Evolutionary conservation across 2,797 vertebrate genomes (phyloP), one percentile per base, ranked within the genome.

Genomic region (Menidia menidia): DNA sequence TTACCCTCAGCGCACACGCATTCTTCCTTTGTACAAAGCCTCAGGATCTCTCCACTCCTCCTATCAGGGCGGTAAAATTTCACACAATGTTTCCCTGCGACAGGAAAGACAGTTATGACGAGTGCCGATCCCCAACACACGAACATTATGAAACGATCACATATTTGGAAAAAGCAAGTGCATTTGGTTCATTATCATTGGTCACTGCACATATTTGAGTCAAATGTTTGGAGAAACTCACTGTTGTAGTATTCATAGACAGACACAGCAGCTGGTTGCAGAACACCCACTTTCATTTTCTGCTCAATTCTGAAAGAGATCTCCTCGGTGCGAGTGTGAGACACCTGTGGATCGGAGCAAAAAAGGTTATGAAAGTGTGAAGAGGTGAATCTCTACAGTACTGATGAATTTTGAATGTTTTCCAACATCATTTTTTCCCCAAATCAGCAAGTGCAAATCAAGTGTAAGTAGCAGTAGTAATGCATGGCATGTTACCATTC

Each of bases 1-100:
- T 75, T 84, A 96, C 95, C 95, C 89, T 95, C 94, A 32, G 94
- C 94, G 78, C 95, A 96, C 16, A 84, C 83, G 60, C 95, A 96
- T 50, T 86, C 80, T 0, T 89, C 71, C 0, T 55, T 8, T 41
- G 68, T 89, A 64, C 95, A 96, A 50, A 95, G 89, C 4, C 66
- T 91, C 72, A 80, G 71, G 10, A 96, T 80, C 32, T 91, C 44
- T 8, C 93, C 93, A 0, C 52, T 58, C 11, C 2, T 5, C 5
- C 92, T 91, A 9, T 92, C 64, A 0, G 92, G 92, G 43, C 95
- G 94, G 78, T 96, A 96, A 84, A 94, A 96, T 44, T 55, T 91
- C 54, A 89, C 80, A 66, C 95, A 96, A 0, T 19, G 80, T 52
- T 88, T 93, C 44, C 79, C 89, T 92, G 60, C 44, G 68, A 54